phyloP scores from a whole-genome alignment of 2,888 invertebrate genomes.

The Scelioninae gen. 1 region DNA sequence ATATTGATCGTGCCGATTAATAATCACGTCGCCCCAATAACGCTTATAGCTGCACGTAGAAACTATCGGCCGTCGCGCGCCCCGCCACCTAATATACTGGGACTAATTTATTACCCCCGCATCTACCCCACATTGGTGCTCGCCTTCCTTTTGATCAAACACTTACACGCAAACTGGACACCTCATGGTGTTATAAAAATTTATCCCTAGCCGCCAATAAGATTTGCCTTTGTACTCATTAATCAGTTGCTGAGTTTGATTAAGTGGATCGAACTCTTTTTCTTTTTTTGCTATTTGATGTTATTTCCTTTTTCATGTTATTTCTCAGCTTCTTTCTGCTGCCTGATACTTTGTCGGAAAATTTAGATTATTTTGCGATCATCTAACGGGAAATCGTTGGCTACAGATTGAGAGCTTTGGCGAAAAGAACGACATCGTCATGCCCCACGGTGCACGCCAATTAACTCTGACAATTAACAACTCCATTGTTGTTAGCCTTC shows the following conservation, averaged over 20 bases:
- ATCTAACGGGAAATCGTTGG: not conserved
- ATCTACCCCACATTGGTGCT: conserved; percentile 48
- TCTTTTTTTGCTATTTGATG: not conserved
- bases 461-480: conserved; percentile 74
- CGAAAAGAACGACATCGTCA: conserved; percentile 12
- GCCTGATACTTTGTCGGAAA: too few species aligned
- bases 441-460: conserved; percentile 63
- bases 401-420: conserved; percentile 1
- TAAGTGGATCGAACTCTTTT: not conserved
- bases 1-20: conserved; percentile 83
- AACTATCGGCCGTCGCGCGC: conserved; percentile 59
- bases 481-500: conserved; percentile 67
- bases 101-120: conserved; percentile 78
- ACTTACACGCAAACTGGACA: conserved; percentile 67
- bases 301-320: too few species aligned
- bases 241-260: conserved; percentile 20
- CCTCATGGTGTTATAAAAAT: conserved; percentile 71
- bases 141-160: conserved; percentile 61
- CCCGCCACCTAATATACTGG: conserved; percentile 75
- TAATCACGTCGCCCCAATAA: conserved; percentile 80
- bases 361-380: not conserved
- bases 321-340: too few species aligned
- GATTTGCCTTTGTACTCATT: conserved; percentile 32
- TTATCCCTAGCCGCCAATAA: conserved; percentile 72
- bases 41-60: conserved; percentile 71